phyloP scores from a whole-genome alignment of 2,113 vertebrate species.

The Oncorhynchus tshawytscha region DNA sequence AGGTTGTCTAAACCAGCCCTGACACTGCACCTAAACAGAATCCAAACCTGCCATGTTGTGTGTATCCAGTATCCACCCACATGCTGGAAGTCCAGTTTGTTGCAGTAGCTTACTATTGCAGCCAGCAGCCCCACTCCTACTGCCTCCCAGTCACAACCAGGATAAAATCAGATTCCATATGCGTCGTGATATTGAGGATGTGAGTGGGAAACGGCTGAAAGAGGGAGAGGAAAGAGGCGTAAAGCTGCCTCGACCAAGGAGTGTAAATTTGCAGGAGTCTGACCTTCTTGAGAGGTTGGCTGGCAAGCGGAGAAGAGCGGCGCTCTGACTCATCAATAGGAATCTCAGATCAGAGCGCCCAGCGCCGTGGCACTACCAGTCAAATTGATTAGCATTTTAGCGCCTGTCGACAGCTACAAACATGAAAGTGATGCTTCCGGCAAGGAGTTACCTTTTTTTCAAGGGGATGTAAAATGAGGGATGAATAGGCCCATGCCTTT shows the following conservation, averaged over 20 bases:
- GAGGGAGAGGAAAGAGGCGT: slow-evolving; percentile 37
- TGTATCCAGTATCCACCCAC: slow-evolving; percentile 23
- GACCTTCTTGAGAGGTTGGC: slow-evolving; percentile 61
- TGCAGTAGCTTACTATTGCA: slow-evolving; percentile 26
- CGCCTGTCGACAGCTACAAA: slow-evolving; percentile 52
- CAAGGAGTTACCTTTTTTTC: slow-evolving; percentile 45
- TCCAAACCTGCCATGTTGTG: too few relatives aligned
- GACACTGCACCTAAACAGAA: too few relatives aligned
- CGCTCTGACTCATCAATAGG: slow-evolving; percentile 64
- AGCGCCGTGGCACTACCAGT: slow-evolving; percentile 36
- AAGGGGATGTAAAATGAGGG: slow-evolving; percentile 51
- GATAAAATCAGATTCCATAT: too few relatives aligned
- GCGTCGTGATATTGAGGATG: slow-evolving; percentile 41
- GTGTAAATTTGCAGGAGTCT: slow-evolving; percentile 50
- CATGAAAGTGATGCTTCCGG: slow-evolving; percentile 57
- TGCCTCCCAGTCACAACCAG: too few relatives aligned
- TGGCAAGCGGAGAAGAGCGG: not conserved
- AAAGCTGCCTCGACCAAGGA: slow-evolving; percentile 24
- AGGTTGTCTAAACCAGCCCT: not conserved
- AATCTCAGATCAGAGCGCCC: slow-evolving; percentile 65
- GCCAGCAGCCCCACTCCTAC: slow-evolving; percentile 12
- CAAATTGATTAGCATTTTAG: slow-evolving; percentile 65
- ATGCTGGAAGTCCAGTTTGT: slow-evolving; percentile 42
- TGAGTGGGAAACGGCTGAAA: slow-evolving; percentile 43
- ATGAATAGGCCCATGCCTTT: slow-evolving; percentile 43